phyloP scores from a whole-genome alignment of 2,113 vertebrate species.

The Hippocampus barbouri region DNA sequence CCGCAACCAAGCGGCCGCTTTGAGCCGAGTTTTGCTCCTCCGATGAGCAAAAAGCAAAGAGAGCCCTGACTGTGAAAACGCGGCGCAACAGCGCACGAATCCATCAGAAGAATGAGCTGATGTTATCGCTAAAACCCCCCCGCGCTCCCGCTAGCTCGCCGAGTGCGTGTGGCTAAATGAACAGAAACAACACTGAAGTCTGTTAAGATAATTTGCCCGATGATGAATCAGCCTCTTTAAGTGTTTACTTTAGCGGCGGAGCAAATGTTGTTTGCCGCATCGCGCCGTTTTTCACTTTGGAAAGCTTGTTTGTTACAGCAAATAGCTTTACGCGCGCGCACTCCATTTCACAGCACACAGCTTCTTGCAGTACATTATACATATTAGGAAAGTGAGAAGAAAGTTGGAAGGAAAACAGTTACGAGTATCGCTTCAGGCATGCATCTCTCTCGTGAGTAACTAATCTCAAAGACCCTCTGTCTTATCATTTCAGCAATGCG shows the following conservation, averaged over 20 bases:
- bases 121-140: background rate
- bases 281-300: background rate
- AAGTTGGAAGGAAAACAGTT: background rate
- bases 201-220: background rate
- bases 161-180: background rate
- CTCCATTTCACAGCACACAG: background rate
- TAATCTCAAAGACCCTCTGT: background rate
- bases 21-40: background rate
- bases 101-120: conserved; percentile 5
- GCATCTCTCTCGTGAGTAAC: background rate
- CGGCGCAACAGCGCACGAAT: background rate
- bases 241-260: background rate
- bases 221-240: conserved; percentile 3
- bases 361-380: background rate
- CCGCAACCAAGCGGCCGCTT: background rate
- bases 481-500: background rate
- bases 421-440: background rate
- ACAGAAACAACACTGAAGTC: background rate
- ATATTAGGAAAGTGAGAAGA: background rate
- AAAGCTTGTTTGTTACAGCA: background rate
- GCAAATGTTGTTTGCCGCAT: background rate
- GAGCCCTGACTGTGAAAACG: background rate
- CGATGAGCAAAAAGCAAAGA: background rate
- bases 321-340: background rate
- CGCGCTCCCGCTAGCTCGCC: background rate